phyloP scores from a whole-genome alignment of 2,888 invertebrate species.

The Apodemia zela region DNA sequence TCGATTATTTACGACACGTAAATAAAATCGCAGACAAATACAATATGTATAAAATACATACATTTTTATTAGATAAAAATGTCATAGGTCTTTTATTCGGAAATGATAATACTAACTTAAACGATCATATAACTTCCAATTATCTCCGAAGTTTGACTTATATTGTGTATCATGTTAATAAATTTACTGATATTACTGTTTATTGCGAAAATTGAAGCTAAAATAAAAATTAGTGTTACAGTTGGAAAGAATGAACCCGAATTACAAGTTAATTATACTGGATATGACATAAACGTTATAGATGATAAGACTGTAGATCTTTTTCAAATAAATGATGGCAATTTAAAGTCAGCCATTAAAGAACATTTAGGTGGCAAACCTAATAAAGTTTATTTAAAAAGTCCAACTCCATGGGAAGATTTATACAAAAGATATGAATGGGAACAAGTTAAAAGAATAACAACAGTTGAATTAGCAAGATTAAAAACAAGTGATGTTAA shows the following conservation, averaged over 20 bases:
- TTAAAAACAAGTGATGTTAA: slow-evolving; percentile 40
- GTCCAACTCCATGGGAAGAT: slow-evolving; percentile 67
- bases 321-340: slow-evolving; percentile 43
- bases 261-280: slow-evolving; percentile 36
- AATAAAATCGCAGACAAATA: too few species aligned
- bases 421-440: slow-evolving; percentile 54
- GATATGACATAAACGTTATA: slow-evolving; percentile 43
- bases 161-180: background rate
- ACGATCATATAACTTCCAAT: background rate
- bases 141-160: background rate
- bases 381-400: slow-evolving; percentile 45
- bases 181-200: slow-evolving; percentile 3
- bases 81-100: background rate
- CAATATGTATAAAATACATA: too few species aligned
- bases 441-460: slow-evolving; percentile 50
- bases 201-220: background rate
- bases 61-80: background rate
- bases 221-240: background rate
- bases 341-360: slow-evolving; percentile 44
- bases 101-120: background rate
- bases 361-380: slow-evolving; percentile 47
- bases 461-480: slow-evolving; percentile 41
- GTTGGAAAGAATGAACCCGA: slow-evolving; percentile 8
- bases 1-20: too few species aligned
- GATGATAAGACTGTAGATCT: slow-evolving; percentile 44